A percentile compares a stretch with the other conserved stretches of the same genome.
Evolutionary conservation across 2,797 vertebrate genomes (phyloP).

Genomic region (Harpagifer antarcticus): DNA sequence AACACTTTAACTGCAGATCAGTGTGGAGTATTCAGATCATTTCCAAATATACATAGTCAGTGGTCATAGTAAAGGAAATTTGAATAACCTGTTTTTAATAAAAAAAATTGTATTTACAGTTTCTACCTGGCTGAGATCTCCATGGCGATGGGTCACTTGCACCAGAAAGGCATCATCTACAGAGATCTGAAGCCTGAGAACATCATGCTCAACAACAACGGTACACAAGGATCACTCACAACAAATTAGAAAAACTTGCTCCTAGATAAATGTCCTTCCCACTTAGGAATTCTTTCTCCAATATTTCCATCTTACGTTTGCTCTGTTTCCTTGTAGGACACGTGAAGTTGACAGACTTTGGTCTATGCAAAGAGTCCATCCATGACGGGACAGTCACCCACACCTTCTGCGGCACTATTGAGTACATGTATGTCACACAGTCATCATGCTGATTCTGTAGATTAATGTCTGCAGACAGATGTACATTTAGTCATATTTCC

Average conservation of each 20-base stretch:
- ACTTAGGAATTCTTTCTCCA: background rate
- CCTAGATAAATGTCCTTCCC: background rate
- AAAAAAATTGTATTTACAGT: constrained; percentile 83
- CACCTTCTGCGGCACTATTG: constrained; percentile 98
- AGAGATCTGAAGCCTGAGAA: constrained; percentile 98
- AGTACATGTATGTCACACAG: constrained; percentile 89
- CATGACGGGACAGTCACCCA: constrained; percentile 97
- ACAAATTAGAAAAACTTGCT: background rate
- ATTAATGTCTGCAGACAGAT: background rate
- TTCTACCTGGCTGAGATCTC: constrained; percentile 99
- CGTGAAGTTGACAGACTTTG: constrained; percentile 95
- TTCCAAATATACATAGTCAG: constrained; percentile 82
- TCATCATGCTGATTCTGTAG: background rate
- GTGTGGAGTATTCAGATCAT: background rate
- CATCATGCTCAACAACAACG: constrained; percentile 98
- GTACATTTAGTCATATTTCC: background rate
- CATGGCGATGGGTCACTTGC: constrained; percentile 97
- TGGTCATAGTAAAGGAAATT: constrained; percentile 89
- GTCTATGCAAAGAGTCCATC: constrained; percentile 97
- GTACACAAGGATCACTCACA: constrained; percentile 74
- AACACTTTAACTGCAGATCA: background rate
- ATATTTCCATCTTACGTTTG: background rate
- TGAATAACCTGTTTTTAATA: constrained; percentile 7
- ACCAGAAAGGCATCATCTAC: constrained; percentile 99
- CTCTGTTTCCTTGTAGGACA: constrained; percentile 85